Conservation (phyloP, 2,113 vertebrate genomes). For the Corythornis cristatus region DNA sequence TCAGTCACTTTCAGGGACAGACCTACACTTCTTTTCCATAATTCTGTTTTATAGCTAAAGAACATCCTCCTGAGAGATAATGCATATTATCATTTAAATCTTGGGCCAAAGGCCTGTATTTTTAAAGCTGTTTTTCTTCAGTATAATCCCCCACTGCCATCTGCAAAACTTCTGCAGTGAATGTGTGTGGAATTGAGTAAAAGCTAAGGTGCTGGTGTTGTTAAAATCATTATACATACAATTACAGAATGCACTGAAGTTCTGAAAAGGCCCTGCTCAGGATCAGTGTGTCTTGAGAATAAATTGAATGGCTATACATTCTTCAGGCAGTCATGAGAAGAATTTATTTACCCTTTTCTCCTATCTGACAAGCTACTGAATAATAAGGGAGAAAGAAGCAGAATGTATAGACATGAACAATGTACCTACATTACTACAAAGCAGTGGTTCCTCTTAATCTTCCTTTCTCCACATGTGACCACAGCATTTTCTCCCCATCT, state of each 20-base stretch:
- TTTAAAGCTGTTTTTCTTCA: neutral
- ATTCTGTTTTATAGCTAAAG: neutral
- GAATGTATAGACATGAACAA: neutral
- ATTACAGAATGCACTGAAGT: neutral
- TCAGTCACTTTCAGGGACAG: neutral
- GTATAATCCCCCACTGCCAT: neutral
- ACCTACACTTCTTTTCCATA: neutral
- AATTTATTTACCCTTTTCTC: neutral
- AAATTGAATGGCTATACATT: neutral
- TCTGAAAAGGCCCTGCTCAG: neutral
- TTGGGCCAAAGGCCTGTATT: neutral
- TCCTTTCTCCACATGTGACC: neutral
- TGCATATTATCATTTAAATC: neutral
- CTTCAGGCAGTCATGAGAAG: neutral
- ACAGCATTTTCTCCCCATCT: neutral
- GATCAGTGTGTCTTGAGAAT: neutral
- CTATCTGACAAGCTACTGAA: neutral
- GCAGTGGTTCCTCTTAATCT: neutral
- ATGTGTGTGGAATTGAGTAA: neutral
- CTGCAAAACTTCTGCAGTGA: neutral
- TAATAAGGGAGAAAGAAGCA: neutral
- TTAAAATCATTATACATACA: neutral
- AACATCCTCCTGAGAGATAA: neutral
- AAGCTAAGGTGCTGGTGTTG: neutral
- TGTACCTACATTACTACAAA: neutral